phyloP scores from a whole-genome alignment of 2,797 vertebrate genomes.

The Sciurus vulgaris region DNA sequence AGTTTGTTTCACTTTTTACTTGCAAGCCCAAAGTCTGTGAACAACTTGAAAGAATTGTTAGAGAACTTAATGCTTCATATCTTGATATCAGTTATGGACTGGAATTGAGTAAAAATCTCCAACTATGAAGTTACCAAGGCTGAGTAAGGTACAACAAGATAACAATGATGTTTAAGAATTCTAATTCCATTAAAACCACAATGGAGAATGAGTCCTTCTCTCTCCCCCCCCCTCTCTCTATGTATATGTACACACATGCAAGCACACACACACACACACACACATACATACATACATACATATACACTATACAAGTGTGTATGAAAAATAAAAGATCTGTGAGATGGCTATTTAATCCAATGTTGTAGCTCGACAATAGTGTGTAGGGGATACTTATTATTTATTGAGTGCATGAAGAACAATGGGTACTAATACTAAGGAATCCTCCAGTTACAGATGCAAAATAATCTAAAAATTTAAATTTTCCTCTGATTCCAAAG shows the following conservation, averaged over 20 bases:
- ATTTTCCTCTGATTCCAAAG: neutral
- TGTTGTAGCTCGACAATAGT: neutral
- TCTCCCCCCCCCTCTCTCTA: too few species aligned
- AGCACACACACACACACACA: too few species aligned
- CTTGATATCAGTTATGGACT: neutral
- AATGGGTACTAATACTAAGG: neutral
- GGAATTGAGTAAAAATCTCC: neutral
- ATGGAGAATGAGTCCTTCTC: neutral
- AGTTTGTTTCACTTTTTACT: neutral
- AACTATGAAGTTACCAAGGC: neutral
- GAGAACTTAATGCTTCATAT: neutral
- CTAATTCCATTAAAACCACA: neutral
- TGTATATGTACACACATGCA: too few species aligned
- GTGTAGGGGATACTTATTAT: neutral
- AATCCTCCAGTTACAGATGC: neutral
- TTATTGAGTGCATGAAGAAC: neutral
- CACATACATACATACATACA: neutral
- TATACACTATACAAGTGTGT: neutral
- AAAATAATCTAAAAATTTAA: slow-evolving; percentile 44
- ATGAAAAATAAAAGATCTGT: neutral
- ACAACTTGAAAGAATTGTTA: slow-evolving; percentile 33
- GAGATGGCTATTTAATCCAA: neutral
- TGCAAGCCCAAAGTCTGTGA: slow-evolving; percentile 30
- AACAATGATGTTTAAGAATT: neutral
- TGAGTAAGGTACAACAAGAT: neutral